A percentile compares a stretch with the other conserved stretches of the same genome.
Conservation (phyloP, 2,888 invertebrate species). For the Dynastes hyllus region DNA sequence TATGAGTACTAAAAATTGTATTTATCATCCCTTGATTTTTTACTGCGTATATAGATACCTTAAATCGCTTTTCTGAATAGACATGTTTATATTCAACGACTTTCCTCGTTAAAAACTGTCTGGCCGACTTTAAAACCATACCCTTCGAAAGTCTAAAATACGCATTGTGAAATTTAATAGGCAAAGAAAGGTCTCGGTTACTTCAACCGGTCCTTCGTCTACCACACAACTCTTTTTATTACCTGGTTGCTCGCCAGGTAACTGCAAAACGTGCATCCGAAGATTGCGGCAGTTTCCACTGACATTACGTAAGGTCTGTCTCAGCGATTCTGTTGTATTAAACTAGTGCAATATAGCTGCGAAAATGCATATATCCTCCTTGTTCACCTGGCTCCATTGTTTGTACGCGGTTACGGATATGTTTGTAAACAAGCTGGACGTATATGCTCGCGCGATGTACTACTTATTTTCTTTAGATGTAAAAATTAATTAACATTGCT, state of each 20-base stretch:
- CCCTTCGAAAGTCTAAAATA: too few relatives aligned
- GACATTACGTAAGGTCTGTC: neutral
- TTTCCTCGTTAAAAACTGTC: too few relatives aligned
- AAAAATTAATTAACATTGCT: slow-evolving; percentile 4
- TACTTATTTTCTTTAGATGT: neutral
- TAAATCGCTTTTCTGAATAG: too few relatives aligned
- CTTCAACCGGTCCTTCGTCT: neutral
- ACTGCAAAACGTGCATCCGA: neutral
- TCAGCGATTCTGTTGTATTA: neutral
- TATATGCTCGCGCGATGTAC: neutral
- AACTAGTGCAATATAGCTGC: neutral
- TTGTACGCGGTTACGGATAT: neutral
- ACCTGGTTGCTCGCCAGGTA: neutral
- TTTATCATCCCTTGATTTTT: too few relatives aligned
- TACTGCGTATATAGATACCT: too few relatives aligned
- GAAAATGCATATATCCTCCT: neutral
- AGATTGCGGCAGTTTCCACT: slow-evolving; percentile 8
- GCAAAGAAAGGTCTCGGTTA: neutral
- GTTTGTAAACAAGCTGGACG: neutral
- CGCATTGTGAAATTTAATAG: neutral
- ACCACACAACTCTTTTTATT: neutral
- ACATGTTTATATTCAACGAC: too few relatives aligned
- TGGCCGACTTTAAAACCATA: too few relatives aligned
- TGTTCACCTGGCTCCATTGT: neutral
- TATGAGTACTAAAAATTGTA: too few relatives aligned